Base-by-base conservation (phyloP, 1,140 invertebrate species). In the Doryteuthis pealeii region DNA sequence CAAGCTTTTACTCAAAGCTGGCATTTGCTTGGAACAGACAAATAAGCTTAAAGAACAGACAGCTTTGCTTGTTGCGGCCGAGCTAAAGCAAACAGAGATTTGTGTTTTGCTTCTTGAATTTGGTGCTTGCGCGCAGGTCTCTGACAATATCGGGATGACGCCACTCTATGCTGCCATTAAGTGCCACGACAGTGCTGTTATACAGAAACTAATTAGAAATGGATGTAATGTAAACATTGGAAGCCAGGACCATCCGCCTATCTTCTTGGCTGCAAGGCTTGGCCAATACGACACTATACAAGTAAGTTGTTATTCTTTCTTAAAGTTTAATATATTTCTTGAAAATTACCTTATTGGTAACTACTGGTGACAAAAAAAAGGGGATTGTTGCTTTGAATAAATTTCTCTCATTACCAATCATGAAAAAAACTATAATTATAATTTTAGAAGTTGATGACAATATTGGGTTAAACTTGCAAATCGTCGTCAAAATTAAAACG, bases 121-220 rank as follows among this genome's bases (percentile, higher is more conserved):
- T 43, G 72, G 72, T 65, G 81, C 80, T 62, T 79, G 82, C 74
- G 79, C 80, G 33, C 80, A 81, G 40, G 70, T 83, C 18, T 33
- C 76, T 58, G 83, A 84, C 76, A 84, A 84, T 77, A 79, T 83
- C 2, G 77, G 79, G n/a, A 83, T 83, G 32, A 81, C 81, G 43
- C 83, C 81, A 65, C 43, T 84, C n/a, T 84, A 84, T 76, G 75
- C 78, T 26, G 83, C 83, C n/a, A 77, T 84, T 28, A 81, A 80
- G 72, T 70, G 65, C 12, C 40, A 78, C 0, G 77, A 80, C 49
- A 30, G 49, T 49, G 31, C 31, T 3, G 70, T 79, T 3, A 79
- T 83, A 3, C 43, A 77, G 31, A 74, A 74, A 68, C 71, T 84
- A 3, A 83, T 84, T 62, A 31, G 77, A 28, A 75, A 78, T 45